Evolutionary conservation across 2,888 invertebrate species (phyloP).

Genomic region (Flexamia atlantica): DNA sequence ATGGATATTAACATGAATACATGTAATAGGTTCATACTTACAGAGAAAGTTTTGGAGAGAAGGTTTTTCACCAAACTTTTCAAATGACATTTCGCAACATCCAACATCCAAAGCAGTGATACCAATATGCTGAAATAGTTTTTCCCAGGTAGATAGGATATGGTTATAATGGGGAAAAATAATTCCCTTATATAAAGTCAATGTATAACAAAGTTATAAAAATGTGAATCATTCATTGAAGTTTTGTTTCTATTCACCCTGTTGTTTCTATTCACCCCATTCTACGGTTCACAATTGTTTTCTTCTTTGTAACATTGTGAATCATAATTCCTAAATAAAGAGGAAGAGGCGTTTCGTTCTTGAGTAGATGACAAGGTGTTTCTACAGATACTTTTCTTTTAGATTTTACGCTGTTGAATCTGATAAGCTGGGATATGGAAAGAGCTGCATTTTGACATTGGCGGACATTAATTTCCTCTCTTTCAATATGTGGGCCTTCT

Average conservation of each 20-base stretch:
- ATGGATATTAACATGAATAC: slow-evolving; percentile 28
- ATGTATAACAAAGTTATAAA: background rate
- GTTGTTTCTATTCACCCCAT: slow-evolving; percentile 29
- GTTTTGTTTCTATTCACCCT: slow-evolving; percentile 27
- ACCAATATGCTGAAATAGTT: slow-evolving; percentile 26
- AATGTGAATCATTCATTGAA: background rate
- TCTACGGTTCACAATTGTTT: slow-evolving; percentile 30
- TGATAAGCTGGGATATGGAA: no score
- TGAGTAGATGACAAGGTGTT: no score
- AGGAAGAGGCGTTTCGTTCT: no score
- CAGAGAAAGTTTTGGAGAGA: slow-evolving; percentile 42
- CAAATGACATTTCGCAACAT: background rate
- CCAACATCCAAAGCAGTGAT: slow-evolving; percentile 24
- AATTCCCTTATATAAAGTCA: background rate
- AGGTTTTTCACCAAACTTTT: slow-evolving; percentile 1
- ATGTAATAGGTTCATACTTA: slow-evolving; percentile 35
- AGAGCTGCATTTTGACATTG: no score
- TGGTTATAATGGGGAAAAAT: no score
- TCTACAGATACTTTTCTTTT: no score
- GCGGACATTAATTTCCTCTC: no score
- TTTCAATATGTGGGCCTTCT: no score
- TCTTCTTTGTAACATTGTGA: no score
- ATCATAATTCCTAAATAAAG: no score
- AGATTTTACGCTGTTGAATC: no score
- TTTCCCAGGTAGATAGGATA: no score